These are phyloP conservation scores for Micoletzkya japonica DNA, from an alignment of 2,888 invertebrate genomes.

Conservation along the genomic window DNA sequence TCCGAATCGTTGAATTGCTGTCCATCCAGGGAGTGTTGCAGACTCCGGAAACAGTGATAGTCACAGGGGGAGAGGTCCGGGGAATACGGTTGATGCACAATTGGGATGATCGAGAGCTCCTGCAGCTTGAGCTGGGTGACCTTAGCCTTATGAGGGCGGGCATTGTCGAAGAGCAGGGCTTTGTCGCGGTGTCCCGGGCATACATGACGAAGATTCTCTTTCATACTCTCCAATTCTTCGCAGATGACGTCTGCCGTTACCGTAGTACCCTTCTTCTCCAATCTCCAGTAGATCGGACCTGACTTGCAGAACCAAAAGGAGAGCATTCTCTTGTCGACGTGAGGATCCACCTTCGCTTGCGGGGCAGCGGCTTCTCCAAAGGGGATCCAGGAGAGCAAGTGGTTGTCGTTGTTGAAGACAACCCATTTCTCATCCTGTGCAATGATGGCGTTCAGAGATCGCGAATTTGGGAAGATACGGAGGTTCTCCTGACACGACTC, in stretches of 20 bases:
- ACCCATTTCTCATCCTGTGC: no score
- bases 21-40: not conserved
- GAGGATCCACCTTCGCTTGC: no score
- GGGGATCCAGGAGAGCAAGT: no score
- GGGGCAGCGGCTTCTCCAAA: no score
- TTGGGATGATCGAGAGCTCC: not conserved
- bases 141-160: slow-evolving; percentile 3
- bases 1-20: not conserved
- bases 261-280: not conserved
- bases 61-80: slow-evolving; percentile 2
- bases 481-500: no score
- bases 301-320: not conserved
- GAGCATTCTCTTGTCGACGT: no score
- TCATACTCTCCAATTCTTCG: not conserved
- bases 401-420: no score
- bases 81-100: not conserved
- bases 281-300: slow-evolving; percentile 2
- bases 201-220: not conserved
- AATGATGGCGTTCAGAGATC: no score
- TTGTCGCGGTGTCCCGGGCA: not conserved
- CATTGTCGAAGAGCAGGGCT: slow-evolving; percentile 2
- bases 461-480: no score
- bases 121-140: not conserved
- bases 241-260: not conserved
- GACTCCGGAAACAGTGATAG: not conserved